Evolutionary conservation across 2,113 vertebrate genomes (phyloP).

Genomic region (Argyrosomus japonicus): DNA sequence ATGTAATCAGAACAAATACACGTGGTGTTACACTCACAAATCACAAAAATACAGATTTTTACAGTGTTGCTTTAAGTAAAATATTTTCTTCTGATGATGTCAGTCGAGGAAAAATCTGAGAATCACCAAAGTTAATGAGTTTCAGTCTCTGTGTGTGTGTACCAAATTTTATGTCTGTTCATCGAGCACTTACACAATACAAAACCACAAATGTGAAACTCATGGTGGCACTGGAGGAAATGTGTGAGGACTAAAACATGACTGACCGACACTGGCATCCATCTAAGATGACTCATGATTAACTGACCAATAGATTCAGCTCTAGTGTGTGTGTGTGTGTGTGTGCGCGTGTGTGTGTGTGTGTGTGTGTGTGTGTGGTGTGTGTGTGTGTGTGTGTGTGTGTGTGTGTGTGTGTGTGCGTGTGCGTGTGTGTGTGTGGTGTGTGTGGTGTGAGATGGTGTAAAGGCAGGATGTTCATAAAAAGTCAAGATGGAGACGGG

Average conservation of each 20-base stretch:
- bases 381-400: background rate
- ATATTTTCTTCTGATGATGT: no score
- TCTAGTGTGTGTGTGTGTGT: background rate
- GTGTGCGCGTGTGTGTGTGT: background rate
- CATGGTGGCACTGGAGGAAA: background rate
- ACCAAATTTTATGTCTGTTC: no score
- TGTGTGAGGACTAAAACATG: background rate
- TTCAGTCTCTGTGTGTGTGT: no score
- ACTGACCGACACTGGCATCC: background rate
- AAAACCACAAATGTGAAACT: no score
- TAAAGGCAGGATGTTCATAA: background rate
- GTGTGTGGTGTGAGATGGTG: background rate
- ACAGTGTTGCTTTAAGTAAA: no score
- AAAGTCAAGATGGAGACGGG: conserved; percentile 11
- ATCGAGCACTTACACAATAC: no score
- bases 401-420: background rate
- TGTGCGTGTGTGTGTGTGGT: background rate
- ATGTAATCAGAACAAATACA: no score
- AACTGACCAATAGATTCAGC: background rate
- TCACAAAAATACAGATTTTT: no score
- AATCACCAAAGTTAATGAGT: no score
- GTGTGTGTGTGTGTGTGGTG: background rate
- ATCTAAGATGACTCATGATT: background rate
- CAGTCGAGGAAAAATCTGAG: no score
- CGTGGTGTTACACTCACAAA: no score